Evolutionary conservation across 2,113 vertebrate species (phyloP), one percentile per base, ranked within the genome.

Genomic region (Rhabdornis inornatus): DNA sequence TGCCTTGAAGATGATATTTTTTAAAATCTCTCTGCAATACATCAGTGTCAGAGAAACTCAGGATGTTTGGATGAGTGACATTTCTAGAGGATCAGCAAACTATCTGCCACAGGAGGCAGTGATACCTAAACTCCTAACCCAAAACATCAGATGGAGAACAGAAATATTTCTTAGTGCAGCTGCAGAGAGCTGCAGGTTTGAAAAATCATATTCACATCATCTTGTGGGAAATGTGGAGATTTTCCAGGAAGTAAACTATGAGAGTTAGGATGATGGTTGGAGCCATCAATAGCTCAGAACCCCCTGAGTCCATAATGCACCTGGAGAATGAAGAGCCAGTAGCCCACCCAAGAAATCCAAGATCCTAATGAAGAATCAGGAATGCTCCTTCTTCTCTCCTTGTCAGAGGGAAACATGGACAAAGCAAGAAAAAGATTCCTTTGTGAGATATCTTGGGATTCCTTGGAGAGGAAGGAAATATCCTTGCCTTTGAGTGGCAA

Each of bases 271-370:
- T 2, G 2, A 52, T 27, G 33, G 10, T 11, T 40, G 20, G 63
- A 42, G 35, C 30, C 37, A n/a, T 28, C 42, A 44, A 2, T 2
- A 76, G 39, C 45, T 59, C 77, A 69, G 53, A 50, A 50, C 17
- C 5, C 12, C 6, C 42, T 28, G 13, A 0, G 20, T 47, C 7
- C 10, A 44, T 6, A 53, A 42, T 6, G 23, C 7, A 21, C 10
- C 1, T 23, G 24, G 30, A 31, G 50, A 79, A 65, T 13, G 30
- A 47, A 70, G 14, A 65, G 6, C 33, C 55, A 21, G 21, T 1
- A 42, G 4, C 7, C 13, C 42, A 50, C 1, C 11, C 4, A 11
- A 65, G 21, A 79, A 65, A 70, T 18, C 52, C 49, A 61, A 71
- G 18, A 65, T n/a, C 30, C 21, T 52, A 11, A 42, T 4, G 25